phyloP scores from a whole-genome alignment of 2,888 invertebrate species.

The Deroplatys truncata region DNA sequence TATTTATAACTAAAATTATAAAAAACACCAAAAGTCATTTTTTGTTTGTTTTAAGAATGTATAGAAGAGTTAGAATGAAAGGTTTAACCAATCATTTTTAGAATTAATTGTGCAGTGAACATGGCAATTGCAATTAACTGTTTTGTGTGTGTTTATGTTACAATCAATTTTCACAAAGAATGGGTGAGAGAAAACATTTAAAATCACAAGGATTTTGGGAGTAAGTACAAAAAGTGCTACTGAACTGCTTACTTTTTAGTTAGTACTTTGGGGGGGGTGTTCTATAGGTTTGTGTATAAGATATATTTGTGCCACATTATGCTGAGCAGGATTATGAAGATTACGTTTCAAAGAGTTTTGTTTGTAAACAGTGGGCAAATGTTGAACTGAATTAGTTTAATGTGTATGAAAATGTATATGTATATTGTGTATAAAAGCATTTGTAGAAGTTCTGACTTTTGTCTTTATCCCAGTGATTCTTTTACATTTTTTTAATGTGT shows the following conservation, averaged over 20 bases:
- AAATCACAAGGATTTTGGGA: not conserved
- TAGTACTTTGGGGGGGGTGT: too few relatives aligned
- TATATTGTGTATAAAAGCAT: not conserved
- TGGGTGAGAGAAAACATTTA: too few relatives aligned
- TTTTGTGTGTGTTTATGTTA: too few relatives aligned
- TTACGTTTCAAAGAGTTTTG: not conserved
- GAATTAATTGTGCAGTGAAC: too few relatives aligned
- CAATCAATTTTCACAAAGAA: not conserved
- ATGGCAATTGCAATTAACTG: too few relatives aligned
- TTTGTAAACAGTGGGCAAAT: not conserved
- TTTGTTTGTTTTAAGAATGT: too few relatives aligned
- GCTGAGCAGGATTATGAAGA: not conserved
- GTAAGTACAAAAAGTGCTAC: not conserved
- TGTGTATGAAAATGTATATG: not conserved
- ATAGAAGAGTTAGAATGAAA: too few relatives aligned
- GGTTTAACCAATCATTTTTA: too few relatives aligned
- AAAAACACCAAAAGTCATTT: too few relatives aligned
- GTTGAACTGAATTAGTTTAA: not conserved
- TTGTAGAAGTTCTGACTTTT: not conserved
- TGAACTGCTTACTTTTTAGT: not conserved
- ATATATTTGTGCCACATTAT: not conserved
- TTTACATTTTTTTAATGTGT: not conserved
- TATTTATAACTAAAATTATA: too few relatives aligned
- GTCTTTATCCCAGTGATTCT: not conserved
- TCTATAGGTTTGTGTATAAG: not conserved